Evolutionary conservation across 2,113 vertebrate genomes (phyloP), one percentile per base, ranked within the genome.

Genomic region (Ivindomyrus marchei): DNA sequence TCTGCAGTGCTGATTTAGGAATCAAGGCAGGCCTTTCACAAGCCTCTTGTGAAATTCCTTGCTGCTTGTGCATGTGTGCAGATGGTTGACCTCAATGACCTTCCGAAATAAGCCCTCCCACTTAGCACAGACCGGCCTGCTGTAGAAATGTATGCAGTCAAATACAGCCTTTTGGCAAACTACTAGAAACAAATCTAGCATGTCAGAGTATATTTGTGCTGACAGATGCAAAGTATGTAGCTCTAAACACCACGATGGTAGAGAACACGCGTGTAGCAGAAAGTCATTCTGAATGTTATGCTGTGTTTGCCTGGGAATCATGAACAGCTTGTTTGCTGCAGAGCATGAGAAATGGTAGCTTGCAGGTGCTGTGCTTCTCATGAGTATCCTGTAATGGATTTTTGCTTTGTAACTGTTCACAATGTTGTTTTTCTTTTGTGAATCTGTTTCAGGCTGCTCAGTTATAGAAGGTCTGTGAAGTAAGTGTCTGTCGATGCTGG

Each of bases 401-500:
- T 46, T 85, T 85, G 83, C 50, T 85, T 52, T 17, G 39, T 31
- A 8, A 50, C 11, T 85, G 17, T 24, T 87, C 47, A 17, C 85
- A 36, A 27, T 87, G 85, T 36, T 52, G 36, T 46, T 52, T 87
- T 39, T 74, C 66, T 86, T 88, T 58, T 91, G 92, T 94, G 94
- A 96, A 96, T 98, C 95, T 97, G 91, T 96, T 97, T 87, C 97
- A 99, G 98, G 97, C 97, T 99, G 93, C 98, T 99, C 97, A 99
- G 98, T 96, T 99, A 99, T 97, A 98, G 98, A 96, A 99, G 99
- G 96, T 99, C 98, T 89, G 97, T 99, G 95, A 99, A 97, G 98
- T 99, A 98, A 98, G 52, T 88, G 87, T 62, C 21, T 62, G 53
- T 11, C 15, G 31, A 27, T 46, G n/a, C 10, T 49, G 47, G 4